Percentiles rank a stretch among this genome's conserved stretches.
Evolutionary conservation across 2,113 vertebrate genomes (phyloP).

Genomic region (Planiliza haematocheilus): DNA sequence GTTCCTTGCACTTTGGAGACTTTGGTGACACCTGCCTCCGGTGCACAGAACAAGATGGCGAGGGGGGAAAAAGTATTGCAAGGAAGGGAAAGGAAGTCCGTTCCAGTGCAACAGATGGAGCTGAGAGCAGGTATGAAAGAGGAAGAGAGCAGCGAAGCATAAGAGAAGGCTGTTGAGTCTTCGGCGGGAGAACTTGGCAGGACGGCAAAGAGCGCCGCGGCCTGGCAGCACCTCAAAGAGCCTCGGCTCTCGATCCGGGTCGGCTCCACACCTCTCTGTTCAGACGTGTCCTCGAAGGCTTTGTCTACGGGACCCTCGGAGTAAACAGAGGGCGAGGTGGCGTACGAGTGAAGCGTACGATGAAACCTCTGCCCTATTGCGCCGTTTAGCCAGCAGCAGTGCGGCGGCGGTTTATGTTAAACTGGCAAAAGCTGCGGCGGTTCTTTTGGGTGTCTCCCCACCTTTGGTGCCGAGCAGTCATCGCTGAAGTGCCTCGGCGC

Average conservation of each 20-base stretch:
- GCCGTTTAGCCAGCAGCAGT: background rate
- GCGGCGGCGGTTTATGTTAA: background rate
- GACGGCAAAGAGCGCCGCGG: conserved; percentile 67
- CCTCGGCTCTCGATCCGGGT: conserved; percentile 59
- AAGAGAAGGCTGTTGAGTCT: conserved; percentile 50
- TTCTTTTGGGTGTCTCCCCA: background rate
- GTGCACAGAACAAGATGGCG: conserved; percentile 58
- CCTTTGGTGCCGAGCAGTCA: conserved; percentile 2
- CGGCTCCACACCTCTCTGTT: conserved; percentile 71
- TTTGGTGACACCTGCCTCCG: conserved; percentile 53
- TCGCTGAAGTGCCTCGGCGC: background rate
- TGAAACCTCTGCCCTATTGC: conserved; percentile 42
- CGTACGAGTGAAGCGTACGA: conserved; percentile 39
- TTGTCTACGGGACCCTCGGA: conserved; percentile 53
- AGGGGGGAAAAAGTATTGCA: conserved; percentile 5
- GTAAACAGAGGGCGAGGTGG: conserved; percentile 35
- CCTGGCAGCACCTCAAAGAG: conserved; percentile 81
- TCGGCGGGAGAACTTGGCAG: conserved; percentile 66
- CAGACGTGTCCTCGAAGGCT: conserved; percentile 66
- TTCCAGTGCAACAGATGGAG: conserved; percentile 77
- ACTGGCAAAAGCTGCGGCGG: conserved; percentile 15
- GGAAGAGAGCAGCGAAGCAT: conserved; percentile 23
- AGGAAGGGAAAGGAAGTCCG: conserved; percentile 21
- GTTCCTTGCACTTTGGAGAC: conserved; percentile 19
- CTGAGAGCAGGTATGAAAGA: conserved; percentile 26